Base-by-base conservation (phyloP, 1,140 invertebrate species). In the Neodiprion virginianus region DNA sequence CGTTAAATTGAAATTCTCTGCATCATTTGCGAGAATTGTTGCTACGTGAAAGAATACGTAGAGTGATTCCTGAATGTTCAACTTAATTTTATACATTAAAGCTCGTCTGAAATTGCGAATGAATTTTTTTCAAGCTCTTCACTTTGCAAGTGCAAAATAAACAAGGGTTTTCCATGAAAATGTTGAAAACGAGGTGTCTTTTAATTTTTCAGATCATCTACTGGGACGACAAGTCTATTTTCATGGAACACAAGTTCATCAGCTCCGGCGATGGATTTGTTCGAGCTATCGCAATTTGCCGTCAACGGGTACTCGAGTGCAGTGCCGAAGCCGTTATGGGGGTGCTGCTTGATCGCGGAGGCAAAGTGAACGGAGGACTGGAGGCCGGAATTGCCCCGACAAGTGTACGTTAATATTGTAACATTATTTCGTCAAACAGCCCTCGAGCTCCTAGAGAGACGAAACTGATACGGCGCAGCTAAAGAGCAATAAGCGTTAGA, bases 241-340 rank as follows among this genome's bases (percentile, higher is more conserved):
- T 94, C 82, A 94, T 97, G 92, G 95, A 97, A 83, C 96, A 97
- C 85, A 91, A 94, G 72, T 95, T 97, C 80, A 89, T 95, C n/a
- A 93, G 94, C 0, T 90, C 90, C 1, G 90, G 89, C 23, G 95
- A 96, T 74, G 92, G 93, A 48, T 96, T 97, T 83, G 90, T 96
- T 8, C 92, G 95, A 81, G 94, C 95, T 11, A 95, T 97, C 49
- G 94, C 93, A 40, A 90, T 95, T 70, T 94, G 94, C 77, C 91
- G 93, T 49, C 94, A 95, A 79, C 89, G 94, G 7, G 88, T 96
- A 71, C 91, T 95, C 48, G 91, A 94, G 77, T 94, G 93, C 28
- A 93, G 91, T 68, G 93, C 93, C 7, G 89, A 91, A 69, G 82
- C 90, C 8, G 83, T 91, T 0, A 90, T 91, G 80, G 81, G 82